These are phyloP conservation scores for Chrysomela aeneicollis DNA, from an alignment of 2,888 invertebrate species.

Conservation along the genomic window DNA sequence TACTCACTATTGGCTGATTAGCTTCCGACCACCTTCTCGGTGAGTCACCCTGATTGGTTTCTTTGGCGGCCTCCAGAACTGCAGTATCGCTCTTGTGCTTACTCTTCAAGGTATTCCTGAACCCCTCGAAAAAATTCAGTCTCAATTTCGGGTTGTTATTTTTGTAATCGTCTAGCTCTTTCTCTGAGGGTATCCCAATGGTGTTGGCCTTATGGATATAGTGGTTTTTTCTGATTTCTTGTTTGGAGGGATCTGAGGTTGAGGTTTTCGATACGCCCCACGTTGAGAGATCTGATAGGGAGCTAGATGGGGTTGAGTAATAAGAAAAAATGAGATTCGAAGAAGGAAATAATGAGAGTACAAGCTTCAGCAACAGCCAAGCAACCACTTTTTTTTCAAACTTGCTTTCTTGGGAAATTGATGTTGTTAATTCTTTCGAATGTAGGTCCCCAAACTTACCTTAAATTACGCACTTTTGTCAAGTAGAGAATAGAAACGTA, in stretches of 20 bases:
- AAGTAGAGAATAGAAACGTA: too few relatives aligned
- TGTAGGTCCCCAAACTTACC: too few relatives aligned
- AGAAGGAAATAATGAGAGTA: slow-evolving; percentile 28
- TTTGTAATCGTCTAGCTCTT: slow-evolving; percentile 60
- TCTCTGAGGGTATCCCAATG: slow-evolving; percentile 67
- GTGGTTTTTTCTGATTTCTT: slow-evolving; percentile 50
- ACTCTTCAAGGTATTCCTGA: slow-evolving; percentile 67
- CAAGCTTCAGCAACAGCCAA: slow-evolving; percentile 28
- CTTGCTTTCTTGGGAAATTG: too few relatives aligned
- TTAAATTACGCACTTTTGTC: too few relatives aligned
- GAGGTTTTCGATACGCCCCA: slow-evolving; percentile 58
- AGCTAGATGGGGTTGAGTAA: slow-evolving; percentile 47
- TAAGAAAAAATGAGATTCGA: slow-evolving; percentile 28
- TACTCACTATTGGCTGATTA: slow-evolving; percentile 57
- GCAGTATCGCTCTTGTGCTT: slow-evolving; percentile 60
- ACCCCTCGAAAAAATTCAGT: slow-evolving; percentile 67
- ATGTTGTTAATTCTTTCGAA: too few relatives aligned
- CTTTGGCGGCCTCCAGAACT: slow-evolving; percentile 58
- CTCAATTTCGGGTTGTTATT: slow-evolving; percentile 60
- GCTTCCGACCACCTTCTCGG: slow-evolving; percentile 63
- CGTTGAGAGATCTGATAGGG: slow-evolving; percentile 51
- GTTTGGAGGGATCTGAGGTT: background rate
- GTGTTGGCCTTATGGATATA: slow-evolving; percentile 65
- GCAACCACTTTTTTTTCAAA: background rate
- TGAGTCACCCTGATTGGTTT: slow-evolving; percentile 54